Conservation (phyloP, 2,113 vertebrate species). For the Peucedramus taeniatus region DNA sequence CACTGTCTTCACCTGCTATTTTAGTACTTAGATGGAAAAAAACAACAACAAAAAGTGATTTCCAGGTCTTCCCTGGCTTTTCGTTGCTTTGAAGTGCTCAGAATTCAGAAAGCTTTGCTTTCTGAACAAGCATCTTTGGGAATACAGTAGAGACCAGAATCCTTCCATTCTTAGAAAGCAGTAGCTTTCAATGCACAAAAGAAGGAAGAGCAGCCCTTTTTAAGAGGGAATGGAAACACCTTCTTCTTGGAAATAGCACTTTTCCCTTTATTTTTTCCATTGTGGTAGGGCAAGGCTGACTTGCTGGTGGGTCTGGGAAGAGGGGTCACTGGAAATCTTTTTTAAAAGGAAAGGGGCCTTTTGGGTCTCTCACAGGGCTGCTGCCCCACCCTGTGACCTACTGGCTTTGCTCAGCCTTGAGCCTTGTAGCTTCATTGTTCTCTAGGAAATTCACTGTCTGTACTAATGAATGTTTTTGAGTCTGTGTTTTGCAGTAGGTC, state of each 20-base stretch:
- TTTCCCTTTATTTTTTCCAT: background rate
- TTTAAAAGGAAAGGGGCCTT: background rate
- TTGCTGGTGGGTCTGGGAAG: background rate
- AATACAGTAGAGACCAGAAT: background rate
- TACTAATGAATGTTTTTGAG: constrained; percentile 9
- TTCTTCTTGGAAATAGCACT: background rate
- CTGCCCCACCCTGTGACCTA: background rate
- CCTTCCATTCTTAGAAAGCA: background rate
- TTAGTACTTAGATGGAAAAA: background rate
- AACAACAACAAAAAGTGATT: background rate
- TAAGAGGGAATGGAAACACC: background rate
- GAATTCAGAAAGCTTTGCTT: background rate
- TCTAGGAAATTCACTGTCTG: constrained; percentile 13
- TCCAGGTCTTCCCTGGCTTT: background rate
- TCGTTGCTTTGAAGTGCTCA: background rate
- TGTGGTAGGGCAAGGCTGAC: background rate
- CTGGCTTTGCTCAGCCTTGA: constrained; percentile 3
- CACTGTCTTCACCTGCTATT: background rate
- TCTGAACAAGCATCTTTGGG: background rate
- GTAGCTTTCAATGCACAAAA: background rate
- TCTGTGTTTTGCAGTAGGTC: background rate
- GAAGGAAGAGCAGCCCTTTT: background rate
- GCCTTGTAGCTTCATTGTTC: background rate
- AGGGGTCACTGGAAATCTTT: background rate
- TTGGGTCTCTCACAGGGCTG: background rate